phyloP scores from a whole-genome alignment of 2,888 invertebrate genomes.

The Uloborus plumipes region DNA sequence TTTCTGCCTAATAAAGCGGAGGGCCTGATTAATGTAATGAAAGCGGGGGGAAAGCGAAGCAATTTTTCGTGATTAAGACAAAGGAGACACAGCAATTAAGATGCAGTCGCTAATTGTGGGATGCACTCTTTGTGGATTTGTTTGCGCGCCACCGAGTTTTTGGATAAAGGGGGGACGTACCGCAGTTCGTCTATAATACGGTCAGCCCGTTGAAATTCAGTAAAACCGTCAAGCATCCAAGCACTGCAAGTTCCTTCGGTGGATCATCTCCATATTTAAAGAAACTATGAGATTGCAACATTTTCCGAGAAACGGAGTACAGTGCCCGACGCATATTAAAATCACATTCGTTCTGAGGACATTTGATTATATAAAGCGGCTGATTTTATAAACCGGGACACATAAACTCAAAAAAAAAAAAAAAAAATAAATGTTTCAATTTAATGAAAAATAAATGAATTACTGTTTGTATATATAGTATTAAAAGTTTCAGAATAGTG shows the following conservation, averaged over 20 bases:
- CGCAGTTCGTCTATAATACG: constrained; percentile 21
- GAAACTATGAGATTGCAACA: too few relatives aligned
- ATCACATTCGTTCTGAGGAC: too few relatives aligned
- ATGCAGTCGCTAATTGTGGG: constrained; percentile 50
- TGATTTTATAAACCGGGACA: too few relatives aligned
- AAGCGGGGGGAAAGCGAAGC: constrained; percentile 23
- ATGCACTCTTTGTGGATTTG: constrained; percentile 50
- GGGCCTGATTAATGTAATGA: constrained; percentile 60
- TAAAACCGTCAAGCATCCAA: background rate
- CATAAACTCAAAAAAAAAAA: too few relatives aligned
- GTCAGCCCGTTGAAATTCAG: constrained; percentile 39
- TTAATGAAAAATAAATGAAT: too few relatives aligned
- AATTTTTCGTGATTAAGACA: constrained; percentile 61
- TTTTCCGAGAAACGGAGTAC: too few relatives aligned
- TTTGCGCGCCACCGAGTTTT: constrained; percentile 59
- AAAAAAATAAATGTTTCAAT: too few relatives aligned
- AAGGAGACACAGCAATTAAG: constrained; percentile 58
- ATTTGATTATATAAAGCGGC: too few relatives aligned
- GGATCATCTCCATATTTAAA: constrained; percentile 16
- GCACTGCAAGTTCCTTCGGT: background rate
- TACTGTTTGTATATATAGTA: too few relatives aligned
- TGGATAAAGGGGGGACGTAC: background rate
- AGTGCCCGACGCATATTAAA: too few relatives aligned
- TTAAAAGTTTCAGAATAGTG: too few relatives aligned
- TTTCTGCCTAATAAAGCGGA: constrained; percentile 32